Evolutionary conservation across 2,888 invertebrate species (phyloP), one percentile per base, ranked within the genome.

Genomic region (Drosophila helvetica): DNA sequence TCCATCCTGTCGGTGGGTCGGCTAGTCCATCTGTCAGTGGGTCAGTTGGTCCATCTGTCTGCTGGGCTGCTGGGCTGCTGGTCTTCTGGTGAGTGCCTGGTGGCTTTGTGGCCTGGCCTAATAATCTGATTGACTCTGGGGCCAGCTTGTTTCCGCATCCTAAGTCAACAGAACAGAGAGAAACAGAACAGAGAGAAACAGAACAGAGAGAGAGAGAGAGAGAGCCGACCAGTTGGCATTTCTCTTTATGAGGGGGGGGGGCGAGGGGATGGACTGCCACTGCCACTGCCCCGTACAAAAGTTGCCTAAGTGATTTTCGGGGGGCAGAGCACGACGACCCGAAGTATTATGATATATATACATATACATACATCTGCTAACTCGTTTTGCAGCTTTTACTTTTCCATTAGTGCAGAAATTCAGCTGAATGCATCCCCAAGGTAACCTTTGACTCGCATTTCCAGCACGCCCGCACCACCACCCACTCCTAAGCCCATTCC

Each of bases 331-430:
- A 25, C 27, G 2, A 27, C 27, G 27, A 15, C 50, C 71, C 61
- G 17, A 71, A 60, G 43, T 74, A 74, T 65, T 74, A 74, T 74
- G 51, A 74, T 74, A 71, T 46, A 56, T 65, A 71, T 30, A 30
- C 10, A 10, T 17, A 45, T 55, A 19, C 18, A 38, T 27, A 53
- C 57, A 74, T 74, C 74, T 65, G 70, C 70, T 74, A 56, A 66
- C 67, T 66, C 74, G 74, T 50, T 66, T 66, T 58, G 67, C 71
- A 67, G 82, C 80, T 79, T 83, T 83, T 80, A 82, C 78, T 75
- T 82, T 80, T 80, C 80, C 80, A 80, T 80, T 80, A 83, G 83
- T 77, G 75, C 78, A 75, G 70, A 80, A 69, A 78, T 75, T 78
- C 71, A 75, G 73, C 67, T 78, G 77, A 83, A 83, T 80, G 83